Base-by-base conservation (phyloP, 2,888 invertebrate species). In the Ophonus ardosiacus region DNA sequence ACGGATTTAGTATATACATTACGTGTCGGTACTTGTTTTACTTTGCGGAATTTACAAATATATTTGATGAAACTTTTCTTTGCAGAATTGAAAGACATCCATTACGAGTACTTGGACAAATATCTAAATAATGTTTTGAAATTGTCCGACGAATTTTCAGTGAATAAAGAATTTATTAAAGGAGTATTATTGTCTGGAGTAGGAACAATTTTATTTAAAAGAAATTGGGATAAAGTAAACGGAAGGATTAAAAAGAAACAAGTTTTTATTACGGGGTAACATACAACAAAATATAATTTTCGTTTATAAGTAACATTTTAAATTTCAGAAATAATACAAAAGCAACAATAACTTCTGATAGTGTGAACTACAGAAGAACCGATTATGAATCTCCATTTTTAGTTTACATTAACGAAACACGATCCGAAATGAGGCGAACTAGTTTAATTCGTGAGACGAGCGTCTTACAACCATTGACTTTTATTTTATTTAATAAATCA, bases 321-420 rank as follows among this genome's bases (percentile, higher is more conserved):
- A 85, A 87, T 90, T 89, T 81, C 88, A 95, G 95, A 81, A 90
- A 92, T 86, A 93, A 93, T 31, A 92, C 92, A 2, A 92, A 92
- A 65, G 94, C 93, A 0, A 93, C 93, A 86, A 92, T 95, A 61
- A 92, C 93, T 0, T 90, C 92, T 0, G 94, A 94, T n/a, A 95
- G 95, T 89, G 94, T 95, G 0, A 95, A 95, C 91, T 92, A 92
- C 87, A 92, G 91, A 18, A 90, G 93, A 56, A 89, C 89, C 21
- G 84, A 87, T 0, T 93, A 92, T 87, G 90, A 90, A 1, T 92
- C 92, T 0, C 90, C 92, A 8, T 91, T 93, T 61, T 87, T 95
- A 0, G 90, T 93, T 0, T 94, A 94, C 89, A 93, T 93, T 76
- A 93, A 93, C 18, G 93, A 94, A 17, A 91, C 92, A 0, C 93